Evolutionary conservation across 2,888 invertebrate species (phyloP), one percentile per base, ranked within the genome.

Genomic region (Drosophila anomalata): DNA sequence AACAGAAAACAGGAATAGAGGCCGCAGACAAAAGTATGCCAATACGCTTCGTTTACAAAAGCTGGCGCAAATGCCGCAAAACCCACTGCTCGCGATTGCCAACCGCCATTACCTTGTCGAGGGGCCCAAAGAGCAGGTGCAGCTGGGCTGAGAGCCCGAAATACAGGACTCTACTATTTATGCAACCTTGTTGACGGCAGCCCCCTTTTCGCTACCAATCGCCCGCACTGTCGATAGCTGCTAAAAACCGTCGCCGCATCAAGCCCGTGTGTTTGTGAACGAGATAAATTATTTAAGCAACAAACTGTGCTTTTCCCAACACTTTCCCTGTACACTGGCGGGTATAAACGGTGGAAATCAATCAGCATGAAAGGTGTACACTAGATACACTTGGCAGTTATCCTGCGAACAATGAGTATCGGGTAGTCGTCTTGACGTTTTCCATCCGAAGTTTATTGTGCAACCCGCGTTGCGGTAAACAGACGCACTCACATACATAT

Each of bases 271-370:
- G 60, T 73, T 69, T 70, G 70, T 67, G 66, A 47, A 74, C 73
- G 62, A 74, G 72, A 79, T 85, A 77, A 88, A 88, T 85, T 79
- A 88, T 88, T 85, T 71, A 88, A 78, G 79, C 75, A 88, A 79
- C 80, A 83, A 66, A 86, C 77, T 83, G 77, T 75, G 75, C 87
- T 77, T 86, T 83, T 79, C 71, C 14, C 72, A 44, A 24, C 20
- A 33, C 36, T 29, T 50, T 44, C 44, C 20, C 44, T 46, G 39
- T 6, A 6, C 2, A 8, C 8, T 5, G 36, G 11, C 3, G 53
- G 20, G 44, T 2, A 62, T 61, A 22, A 36, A 33, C 29, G 11
- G 2, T 17, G 63, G 8, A 46, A 53, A 63, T 65, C 66, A 66
- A 65, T 65, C 53, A 20, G 12, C 46, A 39, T 11, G 12, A 8